A percentile compares a stretch with the other conserved stretches of the same genome.
phyloP scores from a whole-genome alignment of 2,888 invertebrate species.

The Eristalis intricaria region DNA sequence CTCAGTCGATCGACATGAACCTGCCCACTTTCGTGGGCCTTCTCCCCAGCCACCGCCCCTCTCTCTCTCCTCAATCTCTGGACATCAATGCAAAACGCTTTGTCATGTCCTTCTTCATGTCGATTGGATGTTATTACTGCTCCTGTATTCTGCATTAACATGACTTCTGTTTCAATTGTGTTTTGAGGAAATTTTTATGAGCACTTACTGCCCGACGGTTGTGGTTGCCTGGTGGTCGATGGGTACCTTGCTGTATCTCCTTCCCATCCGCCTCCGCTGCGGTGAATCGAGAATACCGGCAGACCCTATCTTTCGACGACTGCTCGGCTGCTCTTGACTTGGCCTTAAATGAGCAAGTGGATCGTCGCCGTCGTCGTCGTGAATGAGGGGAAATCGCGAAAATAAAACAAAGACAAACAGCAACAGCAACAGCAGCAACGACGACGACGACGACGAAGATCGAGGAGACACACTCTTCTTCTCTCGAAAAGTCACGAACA shows the following conservation, averaged over 20 bases:
- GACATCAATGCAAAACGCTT: slow-evolving; percentile 63
- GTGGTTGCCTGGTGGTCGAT: slow-evolving; percentile 1
- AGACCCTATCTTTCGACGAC: neutral
- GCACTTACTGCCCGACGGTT: slow-evolving; percentile 56
- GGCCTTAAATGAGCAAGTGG: slow-evolving; percentile 49
- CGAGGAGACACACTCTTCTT: slow-evolving; percentile 65
- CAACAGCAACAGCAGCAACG: neutral
- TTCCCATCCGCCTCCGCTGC: neutral
- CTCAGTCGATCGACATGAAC: neutral
- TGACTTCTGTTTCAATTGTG: slow-evolving; percentile 74
- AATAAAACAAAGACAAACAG: slow-evolving; percentile 4
- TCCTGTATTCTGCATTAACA: slow-evolving; percentile 74
- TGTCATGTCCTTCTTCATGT: slow-evolving; percentile 72
- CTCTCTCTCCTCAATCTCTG: slow-evolving; percentile 11
- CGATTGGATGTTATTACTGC: slow-evolving; percentile 73
- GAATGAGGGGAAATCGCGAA: neutral
- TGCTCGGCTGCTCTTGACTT: slow-evolving; percentile 58
- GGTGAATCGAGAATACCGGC: too few species aligned
- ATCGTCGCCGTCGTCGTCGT: neutral
- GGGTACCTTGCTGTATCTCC: slow-evolving; percentile 22
- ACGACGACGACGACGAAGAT: slow-evolving; percentile 60
- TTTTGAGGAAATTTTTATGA: slow-evolving; percentile 68
- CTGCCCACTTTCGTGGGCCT: neutral
- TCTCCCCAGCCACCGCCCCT: neutral
- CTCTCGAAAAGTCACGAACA: slow-evolving; percentile 69